A percentile compares a stretch with the other conserved stretches of the same genome.
Conservation (phyloP, 2,797 vertebrate species). For the Sparidentex hasta region DNA sequence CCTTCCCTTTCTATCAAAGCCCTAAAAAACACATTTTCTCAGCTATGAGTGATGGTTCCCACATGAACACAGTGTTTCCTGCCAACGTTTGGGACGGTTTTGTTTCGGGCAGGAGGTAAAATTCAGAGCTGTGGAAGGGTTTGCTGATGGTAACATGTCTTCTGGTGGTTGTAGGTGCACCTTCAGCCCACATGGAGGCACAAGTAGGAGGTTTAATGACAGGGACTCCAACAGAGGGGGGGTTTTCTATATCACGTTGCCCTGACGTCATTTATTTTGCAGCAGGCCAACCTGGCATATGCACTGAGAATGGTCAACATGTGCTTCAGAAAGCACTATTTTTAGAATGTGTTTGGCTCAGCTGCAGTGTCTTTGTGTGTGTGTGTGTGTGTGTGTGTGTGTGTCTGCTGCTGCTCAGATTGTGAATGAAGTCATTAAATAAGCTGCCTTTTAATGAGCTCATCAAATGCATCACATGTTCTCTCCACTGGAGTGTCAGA, state of each 20-base stretch:
- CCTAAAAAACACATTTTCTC: neutral
- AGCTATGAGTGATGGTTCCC: neutral
- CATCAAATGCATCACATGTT: neutral
- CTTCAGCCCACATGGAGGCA: slow-evolving; percentile 63
- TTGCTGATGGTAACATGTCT: no score
- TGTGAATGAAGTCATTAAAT: slow-evolving; percentile 24
- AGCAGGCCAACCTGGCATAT: slow-evolving; percentile 51
- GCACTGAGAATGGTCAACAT: slow-evolving; percentile 9
- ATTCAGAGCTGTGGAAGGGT: neutral
- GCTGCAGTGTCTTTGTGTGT: neutral
- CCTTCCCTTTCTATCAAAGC: neutral
- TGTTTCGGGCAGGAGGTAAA: neutral
- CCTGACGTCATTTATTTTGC: slow-evolving; percentile 69
- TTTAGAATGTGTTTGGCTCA: neutral
- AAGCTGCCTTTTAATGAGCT: slow-evolving; percentile 11
- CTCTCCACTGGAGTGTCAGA: neutral
- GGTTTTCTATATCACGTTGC: slow-evolving; percentile 19
- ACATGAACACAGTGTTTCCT: neutral
- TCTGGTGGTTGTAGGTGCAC: slow-evolving; percentile 35
- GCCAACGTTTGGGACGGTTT: neutral
- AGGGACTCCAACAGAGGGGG: neutral
- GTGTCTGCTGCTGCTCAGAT: neutral
- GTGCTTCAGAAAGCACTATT: slow-evolving; percentile 25
- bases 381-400: neutral
- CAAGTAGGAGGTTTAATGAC: slow-evolving; percentile 18